Percentiles rank a stretch among this genome's conserved stretches.
phyloP scores from a whole-genome alignment of 2,113 vertebrate species.

The Chiloscyllium plagiosum region DNA sequence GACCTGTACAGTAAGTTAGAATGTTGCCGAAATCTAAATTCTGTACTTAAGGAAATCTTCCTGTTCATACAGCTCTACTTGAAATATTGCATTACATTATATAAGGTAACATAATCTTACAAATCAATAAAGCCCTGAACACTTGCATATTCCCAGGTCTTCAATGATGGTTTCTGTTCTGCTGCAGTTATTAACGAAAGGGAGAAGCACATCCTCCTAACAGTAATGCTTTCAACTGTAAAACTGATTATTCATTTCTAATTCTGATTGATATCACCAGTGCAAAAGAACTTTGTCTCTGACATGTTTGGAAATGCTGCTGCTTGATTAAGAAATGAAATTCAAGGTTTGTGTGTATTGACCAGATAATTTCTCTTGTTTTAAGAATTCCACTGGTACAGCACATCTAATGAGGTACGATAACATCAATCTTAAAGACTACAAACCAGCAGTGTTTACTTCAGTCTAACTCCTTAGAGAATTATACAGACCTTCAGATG shows the following conservation, averaged over 20 bases:
- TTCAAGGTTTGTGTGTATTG: not conserved
- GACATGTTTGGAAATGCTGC: not conserved
- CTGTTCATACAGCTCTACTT: not conserved
- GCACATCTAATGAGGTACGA: not conserved
- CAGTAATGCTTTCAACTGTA: not conserved
- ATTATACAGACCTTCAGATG: not conserved
- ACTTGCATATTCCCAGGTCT: not conserved
- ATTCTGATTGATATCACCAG: not conserved
- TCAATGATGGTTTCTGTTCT: not conserved
- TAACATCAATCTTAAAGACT: not conserved
- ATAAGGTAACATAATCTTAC: not conserved
- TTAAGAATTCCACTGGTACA: not conserved
- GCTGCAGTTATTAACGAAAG: not conserved
- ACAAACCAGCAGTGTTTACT: not conserved
- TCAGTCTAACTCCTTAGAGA: not conserved
- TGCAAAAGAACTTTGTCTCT: not conserved
- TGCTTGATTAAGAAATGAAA: slow-evolving; percentile 9
- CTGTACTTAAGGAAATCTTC: not conserved
- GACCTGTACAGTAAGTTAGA: not conserved
- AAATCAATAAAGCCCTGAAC: not conserved
- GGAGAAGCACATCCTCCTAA: not conserved
- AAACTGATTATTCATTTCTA: not conserved
- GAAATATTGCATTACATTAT: not conserved
- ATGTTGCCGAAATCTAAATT: not conserved
- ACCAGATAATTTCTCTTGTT: not conserved